Evolutionary conservation across 2,888 invertebrate species (phyloP).

Genomic region (Phasia obesa): DNA sequence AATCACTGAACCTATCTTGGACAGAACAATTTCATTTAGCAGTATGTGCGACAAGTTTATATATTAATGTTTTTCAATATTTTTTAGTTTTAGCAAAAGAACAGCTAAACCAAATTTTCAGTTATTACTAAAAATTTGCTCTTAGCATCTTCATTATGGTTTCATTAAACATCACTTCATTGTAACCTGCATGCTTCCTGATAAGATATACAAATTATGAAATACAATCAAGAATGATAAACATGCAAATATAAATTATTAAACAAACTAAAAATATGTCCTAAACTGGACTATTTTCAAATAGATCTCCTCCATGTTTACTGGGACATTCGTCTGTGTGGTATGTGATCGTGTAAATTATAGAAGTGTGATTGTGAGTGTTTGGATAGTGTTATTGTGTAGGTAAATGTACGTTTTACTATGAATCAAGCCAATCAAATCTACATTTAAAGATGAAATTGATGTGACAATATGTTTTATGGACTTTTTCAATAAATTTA

Average conservation of each 20-base stretch:
- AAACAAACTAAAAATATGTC: background rate
- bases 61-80: too few species aligned
- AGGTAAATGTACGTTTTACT: slow-evolving; percentile 53
- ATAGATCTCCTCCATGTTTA: slow-evolving; percentile 43
- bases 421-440: slow-evolving; percentile 64
- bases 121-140: too few species aligned
- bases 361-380: slow-evolving; percentile 23
- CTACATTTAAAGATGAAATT: slow-evolving; percentile 42
- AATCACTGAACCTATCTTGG: too few species aligned
- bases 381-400: slow-evolving; percentile 48
- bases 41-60: too few species aligned
- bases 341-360: slow-evolving; percentile 12
- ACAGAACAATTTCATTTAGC: too few species aligned
- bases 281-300: slow-evolving; percentile 4
- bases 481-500: background rate
- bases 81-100: too few species aligned
- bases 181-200: background rate
- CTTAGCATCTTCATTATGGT: slow-evolving; percentile 11
- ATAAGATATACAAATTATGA: background rate
- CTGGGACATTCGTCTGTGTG: background rate
- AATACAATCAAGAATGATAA: slow-evolving; percentile 4
- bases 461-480: background rate
- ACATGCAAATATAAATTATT: slow-evolving; percentile 37
- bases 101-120: too few species aligned
- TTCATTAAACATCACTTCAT: background rate